Evolutionary conservation across 2,888 invertebrate genomes (phyloP), one percentile per base, ranked within the genome.

Genomic region (Isotomurus palustris): DNA sequence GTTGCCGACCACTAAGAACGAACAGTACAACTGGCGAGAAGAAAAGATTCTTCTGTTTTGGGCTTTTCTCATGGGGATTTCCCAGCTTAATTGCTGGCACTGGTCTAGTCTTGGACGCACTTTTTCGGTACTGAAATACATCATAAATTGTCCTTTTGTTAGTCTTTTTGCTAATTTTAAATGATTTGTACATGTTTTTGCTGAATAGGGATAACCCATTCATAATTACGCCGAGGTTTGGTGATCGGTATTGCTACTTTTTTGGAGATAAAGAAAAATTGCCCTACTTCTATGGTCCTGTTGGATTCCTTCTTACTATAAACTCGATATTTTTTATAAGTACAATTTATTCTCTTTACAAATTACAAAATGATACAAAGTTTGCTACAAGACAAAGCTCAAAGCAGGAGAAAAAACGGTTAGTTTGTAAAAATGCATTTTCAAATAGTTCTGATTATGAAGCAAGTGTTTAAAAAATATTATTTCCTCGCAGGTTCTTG

Each of bases 261-360:
- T 83, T 83, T 76, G 89, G 88, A 70, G 85, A 86, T 76, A 80
- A 84, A 76, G 88, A 90, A 75, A 85, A 88, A 61, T 80, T 91
- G 67, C 85, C 87, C 5, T 91, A 88, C 77, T 91, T 91, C 79
- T 89, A 84, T 75, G 89, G 87, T 6, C 91, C 91, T 8, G 83
- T 91, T 66, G 90, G 89, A 56, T 80, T 86, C 62, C 80, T 91
- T 65, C 79, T 91, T 67, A 80, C 84, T 69, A 81, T 89, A 66
- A 91, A 91, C 76, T 80, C 90, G 60, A 78, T 86, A 57, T 82
- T 91, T 60, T 91, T 91, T 76, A 74, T 81, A n/a, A 77, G 83
- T 47, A 88, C 87, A 0, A 84, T 86, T 0, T 72, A 82, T 52
- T 83, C 83, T 68, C 84, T 88, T 62, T 76, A 83, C 36, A 78